Conservation (phyloP, 37 sponge, comb jelly and placozoan species). For the Petrosia ficiformis region DNA sequence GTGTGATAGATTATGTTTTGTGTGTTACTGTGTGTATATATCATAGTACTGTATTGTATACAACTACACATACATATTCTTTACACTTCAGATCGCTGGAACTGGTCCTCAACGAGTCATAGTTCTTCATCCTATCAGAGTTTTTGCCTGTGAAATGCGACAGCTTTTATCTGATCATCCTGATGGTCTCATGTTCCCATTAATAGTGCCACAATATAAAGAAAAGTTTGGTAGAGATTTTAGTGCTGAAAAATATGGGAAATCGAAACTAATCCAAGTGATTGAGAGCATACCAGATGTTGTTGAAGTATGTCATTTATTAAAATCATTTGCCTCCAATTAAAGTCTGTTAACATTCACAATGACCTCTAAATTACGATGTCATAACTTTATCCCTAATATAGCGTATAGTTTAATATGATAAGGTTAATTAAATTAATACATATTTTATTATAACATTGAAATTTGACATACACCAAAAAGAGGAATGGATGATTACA, state of each 20-base stretch:
- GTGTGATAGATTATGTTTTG: slow-evolving; percentile 15
- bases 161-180: slow-evolving; percentile 43
- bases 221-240: slow-evolving; percentile 27
- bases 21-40: slow-evolving; percentile 19
- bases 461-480: too few relatives aligned
- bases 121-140: slow-evolving; percentile 12
- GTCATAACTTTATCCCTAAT: too few relatives aligned
- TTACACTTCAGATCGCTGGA: slow-evolving; percentile 46
- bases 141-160: slow-evolving; percentile 46
- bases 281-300: slow-evolving; percentile 57
- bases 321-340: too few relatives aligned
- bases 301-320: slow-evolving; percentile 48
- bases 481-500: too few relatives aligned
- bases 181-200: slow-evolving; percentile 38
- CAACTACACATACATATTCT: not conserved
- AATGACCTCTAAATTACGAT: too few relatives aligned
- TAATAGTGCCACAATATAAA: slow-evolving; percentile 48
- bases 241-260: slow-evolving; percentile 25
- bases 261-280: slow-evolving; percentile 33
- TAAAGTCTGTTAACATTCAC: too few relatives aligned
- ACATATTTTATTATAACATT: too few relatives aligned
- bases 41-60: too few relatives aligned
- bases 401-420: too few relatives aligned
- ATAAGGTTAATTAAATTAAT: too few relatives aligned
- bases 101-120: slow-evolving; percentile 33